Percentiles rank a stretch among this genome's conserved stretches.
Evolutionary conservation across 2,888 invertebrate genomes (phyloP).

Genomic region (Idaea dimidiata): DNA sequence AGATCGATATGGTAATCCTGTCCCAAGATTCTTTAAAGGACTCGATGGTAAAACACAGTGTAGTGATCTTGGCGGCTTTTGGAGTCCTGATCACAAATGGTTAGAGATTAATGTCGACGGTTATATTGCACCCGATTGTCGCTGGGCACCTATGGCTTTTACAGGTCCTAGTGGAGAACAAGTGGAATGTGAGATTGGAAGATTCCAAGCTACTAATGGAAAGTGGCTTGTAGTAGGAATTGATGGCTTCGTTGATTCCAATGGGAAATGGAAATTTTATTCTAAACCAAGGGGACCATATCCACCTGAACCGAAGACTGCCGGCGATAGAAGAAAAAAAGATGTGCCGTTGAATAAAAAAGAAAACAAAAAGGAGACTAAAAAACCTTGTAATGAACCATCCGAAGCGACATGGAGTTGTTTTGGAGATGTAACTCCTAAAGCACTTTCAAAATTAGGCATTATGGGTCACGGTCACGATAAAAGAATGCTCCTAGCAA

Average conservation of each 20-base stretch:
- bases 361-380: slow-evolving; percentile 18
- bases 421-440: slow-evolving; percentile 60
- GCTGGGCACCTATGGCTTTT: slow-evolving; percentile 64
- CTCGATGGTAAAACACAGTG: slow-evolving; percentile 68
- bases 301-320: slow-evolving; percentile 4
- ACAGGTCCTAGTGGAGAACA: slow-evolving; percentile 60
- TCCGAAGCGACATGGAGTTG: slow-evolving; percentile 64
- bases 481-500: slow-evolving; percentile 51
- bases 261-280: slow-evolving; percentile 61
- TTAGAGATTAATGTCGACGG: slow-evolving; percentile 68
- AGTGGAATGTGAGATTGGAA: slow-evolving; percentile 59
- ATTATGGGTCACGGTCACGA: slow-evolving; percentile 70
- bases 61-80: slow-evolving; percentile 74
- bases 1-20: slow-evolving; percentile 62
- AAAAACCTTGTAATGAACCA: slow-evolving; percentile 27
- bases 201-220: slow-evolving; percentile 55
- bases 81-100: slow-evolving; percentile 64
- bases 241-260: slow-evolving; percentile 62
- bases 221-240: slow-evolving; percentile 62
- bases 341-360: slow-evolving; percentile 35
- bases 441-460: slow-evolving; percentile 58
- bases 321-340: slow-evolving; percentile 9
- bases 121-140: slow-evolving; percentile 59
- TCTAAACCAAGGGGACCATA: slow-evolving; percentile 31
- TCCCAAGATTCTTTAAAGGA: slow-evolving; percentile 66